These are phyloP conservation scores for Anneissia japonica DNA, from an alignment of 35 echinoderm and acorn worm species.

Conservation along the genomic window DNA sequence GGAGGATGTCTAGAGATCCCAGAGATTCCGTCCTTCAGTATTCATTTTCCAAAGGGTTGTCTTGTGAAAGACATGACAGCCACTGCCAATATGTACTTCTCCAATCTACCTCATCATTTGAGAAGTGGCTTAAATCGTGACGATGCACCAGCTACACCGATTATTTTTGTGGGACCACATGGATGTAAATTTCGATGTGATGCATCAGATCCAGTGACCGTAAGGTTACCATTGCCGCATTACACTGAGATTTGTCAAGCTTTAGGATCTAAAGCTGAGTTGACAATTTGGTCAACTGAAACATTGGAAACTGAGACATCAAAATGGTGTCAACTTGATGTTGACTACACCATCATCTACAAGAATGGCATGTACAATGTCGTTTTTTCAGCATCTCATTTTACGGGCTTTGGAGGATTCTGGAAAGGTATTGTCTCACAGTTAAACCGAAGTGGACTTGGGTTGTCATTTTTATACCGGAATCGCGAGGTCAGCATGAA, in stretches of 20 bases:
- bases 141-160: conserved; percentile 66
- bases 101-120: conserved; percentile 39
- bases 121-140: conserved; percentile 32
- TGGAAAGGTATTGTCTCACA: conserved; percentile 59
- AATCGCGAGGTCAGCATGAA: conserved; percentile 74
- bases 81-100: conserved; percentile 58
- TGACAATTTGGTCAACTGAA: conserved; percentile 80
- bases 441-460: conserved; percentile 30
- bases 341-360: conserved; percentile 27
- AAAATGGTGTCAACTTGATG: conserved; percentile 44
- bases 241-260: conserved; percentile 58
- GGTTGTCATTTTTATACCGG: conserved; percentile 45
- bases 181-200: conserved; percentile 59
- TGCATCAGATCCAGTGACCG: conserved; percentile 50
- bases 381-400: conserved; percentile 55
- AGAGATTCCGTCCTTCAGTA: conserved; percentile 67
- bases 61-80: conserved; percentile 46
- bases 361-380: conserved; percentile 55
- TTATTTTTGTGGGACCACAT: conserved; percentile 66
- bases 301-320: conserved; percentile 68
- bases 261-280: conserved; percentile 58
- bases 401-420: conserved; percentile 71
- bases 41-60: conserved; percentile 65
- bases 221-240: conserved; percentile 73
- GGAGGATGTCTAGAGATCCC: conserved; percentile 64